Conservation (phyloP, 2,797 vertebrate genomes). For the Cyprinella venusta region DNA sequence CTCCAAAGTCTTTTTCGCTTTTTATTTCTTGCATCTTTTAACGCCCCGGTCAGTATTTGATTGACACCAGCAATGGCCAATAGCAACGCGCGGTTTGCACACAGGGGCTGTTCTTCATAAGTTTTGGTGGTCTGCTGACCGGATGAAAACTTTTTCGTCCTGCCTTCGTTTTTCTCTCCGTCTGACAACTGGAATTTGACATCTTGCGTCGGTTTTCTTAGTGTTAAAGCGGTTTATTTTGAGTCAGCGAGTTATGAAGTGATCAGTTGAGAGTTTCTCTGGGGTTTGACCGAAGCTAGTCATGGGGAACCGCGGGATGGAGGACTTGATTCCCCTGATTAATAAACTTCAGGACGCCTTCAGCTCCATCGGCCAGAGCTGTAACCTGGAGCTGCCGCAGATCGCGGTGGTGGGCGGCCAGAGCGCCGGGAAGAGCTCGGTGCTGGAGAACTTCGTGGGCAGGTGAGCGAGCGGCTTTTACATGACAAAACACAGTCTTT, state of each 20-base stretch:
- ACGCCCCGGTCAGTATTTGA: not conserved
- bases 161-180: slow-evolving; percentile 20
- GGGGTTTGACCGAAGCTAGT: slow-evolving; percentile 60
- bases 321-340: slow-evolving; percentile 94
- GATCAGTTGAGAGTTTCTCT: not conserved
- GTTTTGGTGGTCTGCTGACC: slow-evolving; percentile 78
- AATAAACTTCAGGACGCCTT: slow-evolving; percentile 98
- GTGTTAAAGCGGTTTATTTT: not conserved
- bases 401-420: slow-evolving; percentile 97
- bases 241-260: not conserved
- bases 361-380: slow-evolving; percentile 95
- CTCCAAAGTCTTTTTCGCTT: too few relatives aligned
- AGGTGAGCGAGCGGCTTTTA: slow-evolving; percentile 72
- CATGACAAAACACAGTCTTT: not conserved
- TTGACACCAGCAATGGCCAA: slow-evolving; percentile 22
- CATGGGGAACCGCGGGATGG: slow-evolving; percentile 98
- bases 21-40: too few relatives aligned
- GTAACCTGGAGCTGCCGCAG: slow-evolving; percentile 93
- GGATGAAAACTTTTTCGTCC: slow-evolving; percentile 76
- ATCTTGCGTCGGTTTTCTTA: not conserved
- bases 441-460: slow-evolving; percentile 95
- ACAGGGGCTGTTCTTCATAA: not conserved
- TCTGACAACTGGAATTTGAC: not conserved
- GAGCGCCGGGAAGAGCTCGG: slow-evolving; percentile 97
- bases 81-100: not conserved